phyloP scores from a whole-genome alignment of 2,797 vertebrate genomes.

The Agapornis canus region DNA sequence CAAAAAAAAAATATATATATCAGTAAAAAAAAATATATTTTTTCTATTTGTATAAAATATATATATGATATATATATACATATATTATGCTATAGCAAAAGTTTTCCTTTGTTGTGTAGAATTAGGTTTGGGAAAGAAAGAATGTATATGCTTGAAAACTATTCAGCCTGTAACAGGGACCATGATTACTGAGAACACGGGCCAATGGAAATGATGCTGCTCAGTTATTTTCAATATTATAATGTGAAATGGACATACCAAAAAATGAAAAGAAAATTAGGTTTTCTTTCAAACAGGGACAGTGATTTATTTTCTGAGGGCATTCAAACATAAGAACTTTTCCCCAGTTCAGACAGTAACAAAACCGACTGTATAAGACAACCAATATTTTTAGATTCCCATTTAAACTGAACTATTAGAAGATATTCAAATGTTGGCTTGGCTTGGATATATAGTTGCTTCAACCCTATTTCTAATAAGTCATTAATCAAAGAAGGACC shows the following conservation, averaged over 20 bases:
- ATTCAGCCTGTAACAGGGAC: neutral
- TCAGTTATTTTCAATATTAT: neutral
- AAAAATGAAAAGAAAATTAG: neutral
- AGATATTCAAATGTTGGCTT: neutral
- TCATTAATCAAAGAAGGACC: neutral
- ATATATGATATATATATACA: neutral
- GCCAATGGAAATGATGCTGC: neutral
- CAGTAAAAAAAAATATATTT: neutral
- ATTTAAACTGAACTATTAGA: neutral
- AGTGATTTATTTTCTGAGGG: neutral
- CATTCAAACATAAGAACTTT: neutral
- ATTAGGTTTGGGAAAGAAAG: neutral
- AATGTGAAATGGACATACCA: neutral
- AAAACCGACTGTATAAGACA: neutral
- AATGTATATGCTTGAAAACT: neutral
- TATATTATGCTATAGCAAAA: neutral
- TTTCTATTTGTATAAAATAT: neutral
- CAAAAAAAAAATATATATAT: neutral
- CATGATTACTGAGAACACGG: neutral
- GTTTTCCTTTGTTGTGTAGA: neutral
- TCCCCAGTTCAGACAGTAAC: neutral
- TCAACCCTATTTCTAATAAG: neutral
- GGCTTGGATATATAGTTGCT: neutral
- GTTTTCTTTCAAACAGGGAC: neutral
- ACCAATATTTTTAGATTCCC: neutral